Percentiles rank a stretch among this genome's conserved stretches.
These are phyloP conservation scores for Chromoteleia sp. DNA, from an alignment of 2,888 invertebrate genomes.

Conservation along the genomic window DNA sequence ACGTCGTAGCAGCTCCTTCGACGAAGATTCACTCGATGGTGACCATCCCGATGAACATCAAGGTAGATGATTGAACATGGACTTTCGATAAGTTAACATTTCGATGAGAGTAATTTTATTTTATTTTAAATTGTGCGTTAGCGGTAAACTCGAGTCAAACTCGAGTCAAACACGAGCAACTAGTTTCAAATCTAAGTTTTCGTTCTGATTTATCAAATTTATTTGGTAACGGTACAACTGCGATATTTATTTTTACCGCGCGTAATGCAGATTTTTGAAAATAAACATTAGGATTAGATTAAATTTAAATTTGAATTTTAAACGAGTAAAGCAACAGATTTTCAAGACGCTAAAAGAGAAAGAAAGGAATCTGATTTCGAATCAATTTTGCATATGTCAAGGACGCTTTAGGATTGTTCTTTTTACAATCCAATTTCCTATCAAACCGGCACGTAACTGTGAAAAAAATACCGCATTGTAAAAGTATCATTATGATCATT, in stretches of 20 bases:
- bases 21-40: conserved; percentile 83
- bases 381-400: conserved; percentile 46
- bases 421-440: conserved; percentile 35
- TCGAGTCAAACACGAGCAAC: neutral
- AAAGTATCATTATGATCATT: conserved; percentile 18
- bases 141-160: conserved; percentile 19
- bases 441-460: conserved; percentile 11
- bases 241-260: too few relatives aligned
- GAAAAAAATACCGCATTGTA: neutral
- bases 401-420: neutral
- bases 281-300: neutral
- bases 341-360: too few relatives aligned
- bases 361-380: conserved; percentile 4
- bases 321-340: neutral
- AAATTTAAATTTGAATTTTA: conserved; percentile 25
- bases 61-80: conserved; percentile 77
- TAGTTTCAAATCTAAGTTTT: conserved; percentile 14
- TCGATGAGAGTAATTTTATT: conserved; percentile 36
- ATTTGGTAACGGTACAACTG: too few relatives aligned
- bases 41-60: conserved; percentile 82
- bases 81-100: conserved; percentile 55
- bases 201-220: neutral
- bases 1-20: conserved; percentile 82
- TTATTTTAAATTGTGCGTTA: conserved; percentile 35
- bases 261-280: neutral